phyloP scores from a whole-genome alignment of 35 echinoderm and acorn worm species.

The Hemicentrotus pulcherrimus region DNA sequence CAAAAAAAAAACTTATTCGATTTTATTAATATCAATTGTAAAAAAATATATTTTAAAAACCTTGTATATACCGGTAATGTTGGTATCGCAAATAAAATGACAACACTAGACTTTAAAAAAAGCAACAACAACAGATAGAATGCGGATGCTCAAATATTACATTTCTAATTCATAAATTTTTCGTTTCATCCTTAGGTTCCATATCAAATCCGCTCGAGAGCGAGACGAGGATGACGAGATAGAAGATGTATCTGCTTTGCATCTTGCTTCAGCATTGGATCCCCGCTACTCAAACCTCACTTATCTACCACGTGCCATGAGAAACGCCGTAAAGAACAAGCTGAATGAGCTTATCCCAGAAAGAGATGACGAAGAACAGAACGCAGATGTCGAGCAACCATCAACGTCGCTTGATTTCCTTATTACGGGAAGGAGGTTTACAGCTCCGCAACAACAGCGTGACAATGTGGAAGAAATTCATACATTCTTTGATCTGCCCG shows the following conservation, averaged over 20 bases:
- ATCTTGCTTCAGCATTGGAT: neutral
- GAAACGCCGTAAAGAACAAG: too few relatives aligned
- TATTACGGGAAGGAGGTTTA: neutral
- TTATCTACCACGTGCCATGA: neutral
- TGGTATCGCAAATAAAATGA: neutral
- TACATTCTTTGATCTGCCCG: neutral
- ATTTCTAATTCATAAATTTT: neutral
- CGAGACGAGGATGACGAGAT: neutral
- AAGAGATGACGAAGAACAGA: neutral
- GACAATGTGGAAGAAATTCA: neutral
- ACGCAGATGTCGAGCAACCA: neutral
- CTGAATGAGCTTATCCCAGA: neutral
- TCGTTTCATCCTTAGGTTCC: neutral
- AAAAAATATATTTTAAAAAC: neutral
- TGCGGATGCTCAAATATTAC: neutral
- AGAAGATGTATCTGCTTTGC: neutral
- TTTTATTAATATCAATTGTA: neutral
- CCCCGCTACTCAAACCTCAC: neutral
- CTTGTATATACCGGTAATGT: neutral
- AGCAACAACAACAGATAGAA: neutral
- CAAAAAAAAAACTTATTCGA: neutral
- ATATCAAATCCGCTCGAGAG: neutral
- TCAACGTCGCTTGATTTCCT: conserved; percentile 21
- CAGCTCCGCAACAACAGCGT: neutral
- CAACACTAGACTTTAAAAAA: neutral